These are phyloP conservation scores for Ambastaia sidthimunki DNA, from an alignment of 2,797 vertebrate genomes.

Conservation along the genomic window DNA sequence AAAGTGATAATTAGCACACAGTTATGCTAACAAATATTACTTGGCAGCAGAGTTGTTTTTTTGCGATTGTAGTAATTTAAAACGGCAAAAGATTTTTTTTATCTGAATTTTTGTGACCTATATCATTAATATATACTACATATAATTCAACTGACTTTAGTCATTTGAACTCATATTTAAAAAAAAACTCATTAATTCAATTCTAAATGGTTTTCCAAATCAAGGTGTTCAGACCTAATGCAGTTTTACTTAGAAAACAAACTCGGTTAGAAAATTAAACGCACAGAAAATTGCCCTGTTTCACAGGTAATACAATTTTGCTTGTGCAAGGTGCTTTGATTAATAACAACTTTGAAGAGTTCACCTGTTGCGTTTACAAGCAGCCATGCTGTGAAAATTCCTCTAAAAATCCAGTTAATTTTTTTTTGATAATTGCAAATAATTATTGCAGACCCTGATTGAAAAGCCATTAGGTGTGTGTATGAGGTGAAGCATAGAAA, in stretches of 20 bases:
- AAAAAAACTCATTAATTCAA: neutral
- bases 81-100: neutral
- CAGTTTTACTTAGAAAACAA: neutral
- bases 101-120: neutral
- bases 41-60: neutral
- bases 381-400: neutral
- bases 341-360: conserved; percentile 10
- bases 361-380: conserved; percentile 10
- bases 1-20: conserved; percentile 1
- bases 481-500: neutral
- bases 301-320: neutral
- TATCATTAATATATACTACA: too few relatives aligned
- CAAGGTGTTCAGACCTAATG: neutral
- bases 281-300: neutral
- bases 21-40: conserved; percentile 1
- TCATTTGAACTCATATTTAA: too few relatives aligned
- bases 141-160: too few relatives aligned
- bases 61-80: neutral
- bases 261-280: too few relatives aligned
- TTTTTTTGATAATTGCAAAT: neutral
- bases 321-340: neutral
- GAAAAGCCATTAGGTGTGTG: conserved; percentile 7
- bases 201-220: neutral
- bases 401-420: conserved; percentile 11
- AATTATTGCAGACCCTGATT: neutral